Evolutionary conservation across 2,113 vertebrate species (phyloP).

Genomic region (Cinclus cinclus): DNA sequence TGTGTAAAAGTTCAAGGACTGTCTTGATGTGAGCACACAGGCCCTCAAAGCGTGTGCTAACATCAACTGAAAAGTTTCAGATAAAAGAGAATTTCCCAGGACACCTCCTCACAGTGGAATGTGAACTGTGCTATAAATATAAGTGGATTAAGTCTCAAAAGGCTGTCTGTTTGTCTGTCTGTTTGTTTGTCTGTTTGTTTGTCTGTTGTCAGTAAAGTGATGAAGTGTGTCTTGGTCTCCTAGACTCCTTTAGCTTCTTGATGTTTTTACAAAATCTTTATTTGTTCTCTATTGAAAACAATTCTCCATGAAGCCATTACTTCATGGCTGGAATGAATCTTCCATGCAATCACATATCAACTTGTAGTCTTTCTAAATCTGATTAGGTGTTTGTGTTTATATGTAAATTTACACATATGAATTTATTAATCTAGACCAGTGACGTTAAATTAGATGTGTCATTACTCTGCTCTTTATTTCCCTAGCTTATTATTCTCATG

Average conservation of each 20-base stretch:
- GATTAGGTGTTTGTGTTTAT: not conserved
- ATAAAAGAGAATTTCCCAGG: not conserved
- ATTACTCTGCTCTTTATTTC: not conserved
- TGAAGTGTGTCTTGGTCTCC: not conserved
- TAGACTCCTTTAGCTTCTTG: not conserved
- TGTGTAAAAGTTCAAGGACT: not conserved
- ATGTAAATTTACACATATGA: not conserved
- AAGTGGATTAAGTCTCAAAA: not conserved
- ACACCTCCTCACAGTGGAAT: not conserved
- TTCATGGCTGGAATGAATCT: not conserved
- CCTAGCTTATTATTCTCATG: not conserved
- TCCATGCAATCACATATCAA: rapidly evolving
- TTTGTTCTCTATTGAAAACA: not conserved
- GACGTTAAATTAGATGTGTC: not conserved
- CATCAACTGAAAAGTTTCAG: not conserved
- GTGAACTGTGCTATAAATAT: not conserved
- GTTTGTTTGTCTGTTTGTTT: not conserved
- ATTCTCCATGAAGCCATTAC: not conserved
- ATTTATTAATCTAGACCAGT: not conserved
- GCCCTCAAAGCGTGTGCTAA: not conserved
- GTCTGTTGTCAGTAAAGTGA: not conserved
- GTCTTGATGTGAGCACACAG: not conserved
- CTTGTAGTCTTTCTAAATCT: not conserved
- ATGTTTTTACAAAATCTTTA: not conserved
- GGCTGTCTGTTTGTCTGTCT: not conserved